Conservation (phyloP, 2,797 vertebrate species). For the Lutjanus argentimaculatus region DNA sequence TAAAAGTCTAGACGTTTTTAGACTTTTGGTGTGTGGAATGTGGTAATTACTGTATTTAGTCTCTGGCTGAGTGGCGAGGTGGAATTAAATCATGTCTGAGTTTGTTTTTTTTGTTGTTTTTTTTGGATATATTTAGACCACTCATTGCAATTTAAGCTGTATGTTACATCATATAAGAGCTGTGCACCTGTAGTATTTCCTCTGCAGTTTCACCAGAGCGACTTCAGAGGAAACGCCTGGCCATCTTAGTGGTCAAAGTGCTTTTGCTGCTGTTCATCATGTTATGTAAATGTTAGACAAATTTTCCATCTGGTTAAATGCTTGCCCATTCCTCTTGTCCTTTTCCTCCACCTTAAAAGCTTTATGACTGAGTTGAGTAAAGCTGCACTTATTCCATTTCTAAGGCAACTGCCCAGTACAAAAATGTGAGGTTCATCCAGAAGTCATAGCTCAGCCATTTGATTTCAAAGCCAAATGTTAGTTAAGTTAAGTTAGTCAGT, state of each 20-base stretch:
- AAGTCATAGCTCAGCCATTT: conserved; percentile 2
- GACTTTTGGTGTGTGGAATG: conserved; percentile 44
- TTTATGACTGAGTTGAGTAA: conserved; percentile 21
- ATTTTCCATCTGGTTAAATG: conserved; percentile 38
- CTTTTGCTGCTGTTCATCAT: conserved; percentile 30
- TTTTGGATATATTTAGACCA: conserved; percentile 38
- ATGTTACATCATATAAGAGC: conserved; percentile 46
- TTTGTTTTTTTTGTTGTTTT: conserved; percentile 32
- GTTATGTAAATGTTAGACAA: conserved; percentile 50
- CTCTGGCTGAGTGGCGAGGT: conserved; percentile 36
- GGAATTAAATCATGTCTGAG: conserved; percentile 54
- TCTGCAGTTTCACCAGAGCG: conserved; percentile 22
- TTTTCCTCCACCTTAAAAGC: conserved; percentile 14
- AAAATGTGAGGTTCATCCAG: conserved; percentile 4
- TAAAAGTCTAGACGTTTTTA: conserved; percentile 38
- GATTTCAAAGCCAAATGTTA: conserved; percentile 24
- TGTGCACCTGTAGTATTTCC: conserved; percentile 50
- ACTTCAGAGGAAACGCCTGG: conserved; percentile 59
- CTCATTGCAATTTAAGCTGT: conserved; percentile 35
- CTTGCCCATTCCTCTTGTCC: conserved; percentile 17
- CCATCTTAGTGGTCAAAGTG: conserved; percentile 16
- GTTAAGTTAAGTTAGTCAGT: too few relatives aligned
- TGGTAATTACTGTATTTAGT: conserved; percentile 65
- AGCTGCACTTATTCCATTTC: not conserved
- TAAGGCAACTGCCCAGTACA: not conserved